A percentile compares a stretch with the other conserved stretches of the same genome.
Evolutionary conservation across 2,113 vertebrate genomes (phyloP).

Genomic region (Bubo blakistoni): DNA sequence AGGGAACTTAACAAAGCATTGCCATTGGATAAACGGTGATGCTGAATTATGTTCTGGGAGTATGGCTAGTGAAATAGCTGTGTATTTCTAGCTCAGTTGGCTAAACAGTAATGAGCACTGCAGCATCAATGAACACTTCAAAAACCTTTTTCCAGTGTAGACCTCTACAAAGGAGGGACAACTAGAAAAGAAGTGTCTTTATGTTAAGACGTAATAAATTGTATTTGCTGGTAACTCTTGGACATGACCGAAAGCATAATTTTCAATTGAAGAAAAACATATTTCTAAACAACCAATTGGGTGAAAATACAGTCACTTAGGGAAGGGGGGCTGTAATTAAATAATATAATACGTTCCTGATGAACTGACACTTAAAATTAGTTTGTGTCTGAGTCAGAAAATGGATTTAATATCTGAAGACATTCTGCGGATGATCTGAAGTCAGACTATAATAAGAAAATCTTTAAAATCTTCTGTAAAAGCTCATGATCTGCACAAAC

Average conservation of each 20-base stretch:
- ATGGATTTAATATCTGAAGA: background rate
- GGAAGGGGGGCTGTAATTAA: background rate
- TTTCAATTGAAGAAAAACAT: background rate
- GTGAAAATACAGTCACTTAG: background rate
- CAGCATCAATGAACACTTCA: background rate
- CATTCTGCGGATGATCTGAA: background rate
- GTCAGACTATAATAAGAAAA: background rate
- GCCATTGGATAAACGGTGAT: background rate
- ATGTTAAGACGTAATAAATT: background rate
- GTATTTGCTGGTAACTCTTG: background rate
- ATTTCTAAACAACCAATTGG: background rate
- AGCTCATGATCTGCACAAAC: background rate
- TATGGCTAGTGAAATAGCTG: background rate
- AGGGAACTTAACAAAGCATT: background rate
- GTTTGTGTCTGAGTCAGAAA: constrained; percentile 27
- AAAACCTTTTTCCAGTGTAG: background rate
- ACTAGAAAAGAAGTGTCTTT: background rate
- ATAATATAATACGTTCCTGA: background rate
- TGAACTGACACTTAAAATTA: background rate
- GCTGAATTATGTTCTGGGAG: background rate
- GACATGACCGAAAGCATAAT: background rate
- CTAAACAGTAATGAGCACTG: background rate
- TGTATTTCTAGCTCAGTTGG: background rate
- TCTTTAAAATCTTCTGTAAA: background rate
- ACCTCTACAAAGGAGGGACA: background rate